Evolutionary conservation across 2,888 invertebrate species (phyloP), one percentile per base, ranked within the genome.

Genomic region (Nowickia ferox): DNA sequence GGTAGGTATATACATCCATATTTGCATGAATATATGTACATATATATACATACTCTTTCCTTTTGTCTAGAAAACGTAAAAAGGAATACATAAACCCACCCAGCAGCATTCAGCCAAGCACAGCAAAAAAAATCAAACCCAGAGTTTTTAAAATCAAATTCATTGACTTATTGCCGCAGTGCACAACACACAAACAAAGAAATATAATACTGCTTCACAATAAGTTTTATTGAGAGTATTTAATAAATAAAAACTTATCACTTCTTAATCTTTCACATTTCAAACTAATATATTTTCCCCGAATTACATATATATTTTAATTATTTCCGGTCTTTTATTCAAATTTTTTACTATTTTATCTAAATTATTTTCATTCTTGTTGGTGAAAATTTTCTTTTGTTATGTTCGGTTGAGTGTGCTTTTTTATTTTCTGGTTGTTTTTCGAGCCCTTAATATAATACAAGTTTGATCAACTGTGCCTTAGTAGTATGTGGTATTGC

Each of bases 121-220:
- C 42, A 66, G 17, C 15, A 44, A 61, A 44, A 44, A 38, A 46
- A 57, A 48, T 57, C n/a, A 51, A 63, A 59, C 53, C 69, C 82
- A 82, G 61, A 66, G 68, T 63, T 55, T 77, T 40, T 79, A 44
- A 42, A 63, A 55, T 40, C 9, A 72, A 72, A 81, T 81, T 75
- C 68, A 61, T 75, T 61, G 75, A 68, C 53, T 81, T 81, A 42
- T 61, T 51, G 59, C 59, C 53, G 19, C 81, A 69, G 66, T 59
- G 65, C 19, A 55, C 55, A 46, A 79, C 46, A 69, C 78, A 66
- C 11, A 74, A 66, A 72, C 40, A 5, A n/a, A 19, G 38, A 61
- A 19, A 48, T 40, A 51, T n/a, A 17, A n/a, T 51, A 53, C 46
- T n/a, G 4, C 1, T 17, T n/a, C 57, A 44, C 22, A n/a, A 38